Evolutionary conservation across 1,140 invertebrate genomes (phyloP), one percentile per base, ranked within the genome.

Genomic region (Nymphalis io): DNA sequence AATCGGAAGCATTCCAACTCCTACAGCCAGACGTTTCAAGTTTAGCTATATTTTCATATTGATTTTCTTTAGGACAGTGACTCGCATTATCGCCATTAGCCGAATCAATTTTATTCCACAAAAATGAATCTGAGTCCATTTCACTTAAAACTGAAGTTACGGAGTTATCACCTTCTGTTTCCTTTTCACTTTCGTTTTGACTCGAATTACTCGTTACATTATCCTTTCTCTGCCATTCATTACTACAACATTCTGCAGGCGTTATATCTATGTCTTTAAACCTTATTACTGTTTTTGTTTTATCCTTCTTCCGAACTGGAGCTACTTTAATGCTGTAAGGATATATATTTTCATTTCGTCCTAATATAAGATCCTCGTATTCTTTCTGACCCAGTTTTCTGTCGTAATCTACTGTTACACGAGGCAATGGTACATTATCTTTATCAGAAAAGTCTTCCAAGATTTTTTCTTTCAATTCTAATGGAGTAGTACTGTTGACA

Each of bases 311-410:
- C 72, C 74, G 80, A 18, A 64, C 63, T 27, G 89, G 86, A 48
- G 89, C 89, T 23, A 91, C 44, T 33, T 81, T 70, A 44, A 91
- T 86, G 72, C 88, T 91, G 44, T 89, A 91, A 20, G 88, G 88
- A 78, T 89, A 89, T 3, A 78, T 51, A 64, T 85, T 74, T 57
- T 78, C 64, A 67, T 83, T 88, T 12, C 83, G 72, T 15, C 88
- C 86, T 64, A 89, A 74, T 73, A 89, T 87, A 66, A 91, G 78
- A 59, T 89, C 79, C 76, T 83, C 83, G 21, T 89, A 85, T 58
- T 89, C 84, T 38, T 73, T 65, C n/a, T 62, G 53, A 63, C 75
- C 76, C 15, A 40, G 38, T 69, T 63, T 74, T 27, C 60, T 76
- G 6, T 63, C 51, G 57, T 71, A 46, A 60, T 78, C 77, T 6